phyloP scores from a whole-genome alignment of 2,888 invertebrate genomes.

The Eumerus sabulonum region DNA sequence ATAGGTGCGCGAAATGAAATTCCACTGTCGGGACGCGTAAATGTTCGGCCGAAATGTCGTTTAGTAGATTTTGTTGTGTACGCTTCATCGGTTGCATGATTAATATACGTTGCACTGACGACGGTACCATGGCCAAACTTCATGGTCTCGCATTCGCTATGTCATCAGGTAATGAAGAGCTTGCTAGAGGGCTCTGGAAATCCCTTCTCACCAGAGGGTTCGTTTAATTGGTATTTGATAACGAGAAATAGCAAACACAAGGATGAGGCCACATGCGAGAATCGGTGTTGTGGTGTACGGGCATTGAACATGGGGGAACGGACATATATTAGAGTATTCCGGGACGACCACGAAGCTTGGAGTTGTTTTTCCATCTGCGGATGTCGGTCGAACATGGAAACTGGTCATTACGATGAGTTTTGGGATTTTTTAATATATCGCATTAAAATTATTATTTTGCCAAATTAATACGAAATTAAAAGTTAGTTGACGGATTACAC shows the following conservation, averaged over 20 bases:
- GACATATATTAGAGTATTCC: slow-evolving; percentile 19
- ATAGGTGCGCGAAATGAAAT: slow-evolving; percentile 27
- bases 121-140: not conserved
- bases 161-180: slow-evolving; percentile 29
- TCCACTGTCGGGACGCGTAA: not conserved
- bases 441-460: slow-evolving; percentile 27
- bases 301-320: slow-evolving; percentile 17
- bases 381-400: not conserved
- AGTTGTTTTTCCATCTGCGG: not conserved
- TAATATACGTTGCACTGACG: slow-evolving; percentile 36
- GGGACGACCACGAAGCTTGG: slow-evolving; percentile 6
- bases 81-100: slow-evolving; percentile 51
- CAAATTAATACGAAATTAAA: slow-evolving; percentile 45
- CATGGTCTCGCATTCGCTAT: slow-evolving; percentile 1
- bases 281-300: slow-evolving; percentile 1
- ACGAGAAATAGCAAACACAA: slow-evolving; percentile 1
- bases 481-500: slow-evolving; percentile 7
- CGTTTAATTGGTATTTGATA: slow-evolving; percentile 61
- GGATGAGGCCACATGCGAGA: not conserved
- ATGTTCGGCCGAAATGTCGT: slow-evolving; percentile 31
- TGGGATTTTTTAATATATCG: slow-evolving; percentile 26
- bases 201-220: slow-evolving; percentile 36
- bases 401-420: not conserved
- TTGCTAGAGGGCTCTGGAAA: slow-evolving; percentile 1
- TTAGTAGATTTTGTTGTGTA: slow-evolving; percentile 41